phyloP scores from a whole-genome alignment of 1,140 invertebrate species.

The Pomacea maculata region DNA sequence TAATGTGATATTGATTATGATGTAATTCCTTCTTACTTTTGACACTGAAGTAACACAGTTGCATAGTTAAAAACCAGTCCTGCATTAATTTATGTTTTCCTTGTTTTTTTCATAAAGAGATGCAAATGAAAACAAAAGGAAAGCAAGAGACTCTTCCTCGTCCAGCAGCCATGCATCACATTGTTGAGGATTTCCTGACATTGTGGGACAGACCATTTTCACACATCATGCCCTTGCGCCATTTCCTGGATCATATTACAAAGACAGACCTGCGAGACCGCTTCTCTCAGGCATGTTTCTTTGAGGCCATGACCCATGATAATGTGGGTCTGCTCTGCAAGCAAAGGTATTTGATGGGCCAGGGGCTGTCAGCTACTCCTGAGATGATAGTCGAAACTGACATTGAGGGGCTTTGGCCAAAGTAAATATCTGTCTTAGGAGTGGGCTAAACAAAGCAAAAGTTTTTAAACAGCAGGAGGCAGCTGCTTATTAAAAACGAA shows the following conservation, averaged over 20 bases:
- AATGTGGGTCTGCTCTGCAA: constrained; percentile 53
- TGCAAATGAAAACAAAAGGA: constrained; percentile 49
- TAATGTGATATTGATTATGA: too few species aligned
- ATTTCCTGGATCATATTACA: constrained; percentile 62
- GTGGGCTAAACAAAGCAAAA: too few species aligned
- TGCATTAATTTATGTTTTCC: too few species aligned
- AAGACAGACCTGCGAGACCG: constrained; percentile 59
- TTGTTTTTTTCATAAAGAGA: constrained; percentile 48
- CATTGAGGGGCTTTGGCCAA: too few species aligned
- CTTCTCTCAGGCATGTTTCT: constrained; percentile 61
- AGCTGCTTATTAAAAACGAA: too few species aligned
- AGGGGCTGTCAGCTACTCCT: constrained; percentile 39
- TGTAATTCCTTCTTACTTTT: too few species aligned
- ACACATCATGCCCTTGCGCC: constrained; percentile 64
- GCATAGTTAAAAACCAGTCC: too few species aligned
- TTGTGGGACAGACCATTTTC: constrained; percentile 62
- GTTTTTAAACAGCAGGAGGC: too few species aligned
- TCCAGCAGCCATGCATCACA: constrained; percentile 65
- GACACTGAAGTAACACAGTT: too few species aligned
- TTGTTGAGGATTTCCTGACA: constrained; percentile 68
- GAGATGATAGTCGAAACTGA: constrained; percentile 5
- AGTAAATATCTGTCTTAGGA: too few species aligned
- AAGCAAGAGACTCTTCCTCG: constrained; percentile 53
- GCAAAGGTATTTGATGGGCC: constrained; percentile 46
- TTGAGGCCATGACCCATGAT: constrained; percentile 53